Percentiles rank a stretch among this genome's conserved stretches.
Conservation (phyloP, 1,140 invertebrate species). For the Drosophila navojoa region DNA sequence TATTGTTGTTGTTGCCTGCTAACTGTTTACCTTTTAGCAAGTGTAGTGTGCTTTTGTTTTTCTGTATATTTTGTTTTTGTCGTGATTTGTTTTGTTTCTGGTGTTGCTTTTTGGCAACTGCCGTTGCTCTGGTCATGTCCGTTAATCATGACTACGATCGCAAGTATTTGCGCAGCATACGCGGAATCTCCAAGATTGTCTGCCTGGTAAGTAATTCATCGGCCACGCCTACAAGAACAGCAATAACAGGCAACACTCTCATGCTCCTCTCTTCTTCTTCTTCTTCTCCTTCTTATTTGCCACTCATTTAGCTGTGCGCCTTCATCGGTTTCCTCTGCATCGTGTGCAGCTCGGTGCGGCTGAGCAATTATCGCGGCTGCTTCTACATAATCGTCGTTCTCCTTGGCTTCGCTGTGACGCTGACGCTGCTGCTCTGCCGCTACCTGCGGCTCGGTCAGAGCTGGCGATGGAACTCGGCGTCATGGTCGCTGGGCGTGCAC, state of each 20-base stretch:
- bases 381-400: slow-evolving; percentile 59
- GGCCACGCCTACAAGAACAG: slow-evolving; percentile 2
- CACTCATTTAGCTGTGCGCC: slow-evolving; percentile 45
- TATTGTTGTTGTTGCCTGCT: slow-evolving; percentile 14
- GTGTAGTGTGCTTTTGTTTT: slow-evolving; percentile 13
- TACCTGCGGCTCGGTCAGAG: slow-evolving; percentile 57
- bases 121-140: slow-evolving; percentile 36
- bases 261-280: too few relatives aligned
- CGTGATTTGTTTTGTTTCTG: not conserved
- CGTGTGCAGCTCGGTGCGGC: slow-evolving; percentile 59
- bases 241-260: not conserved
- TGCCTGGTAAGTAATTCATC: slow-evolving; percentile 53
- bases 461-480: slow-evolving; percentile 35
- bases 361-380: slow-evolving; percentile 70
- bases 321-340: slow-evolving; percentile 67
- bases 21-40: slow-evolving; percentile 5
- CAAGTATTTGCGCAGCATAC: slow-evolving; percentile 65
- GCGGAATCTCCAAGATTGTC: slow-evolving; percentile 58
- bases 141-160: slow-evolving; percentile 58
- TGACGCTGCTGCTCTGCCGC: slow-evolving; percentile 41
- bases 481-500: slow-evolving; percentile 56
- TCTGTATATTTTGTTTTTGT: too few relatives aligned
- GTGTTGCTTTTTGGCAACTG: slow-evolving; percentile 1
- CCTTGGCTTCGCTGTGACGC: slow-evolving; percentile 47
- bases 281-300: not conserved